Evolutionary conservation across 1,140 invertebrate genomes (phyloP).

Genomic region (Drosophila elegans): DNA sequence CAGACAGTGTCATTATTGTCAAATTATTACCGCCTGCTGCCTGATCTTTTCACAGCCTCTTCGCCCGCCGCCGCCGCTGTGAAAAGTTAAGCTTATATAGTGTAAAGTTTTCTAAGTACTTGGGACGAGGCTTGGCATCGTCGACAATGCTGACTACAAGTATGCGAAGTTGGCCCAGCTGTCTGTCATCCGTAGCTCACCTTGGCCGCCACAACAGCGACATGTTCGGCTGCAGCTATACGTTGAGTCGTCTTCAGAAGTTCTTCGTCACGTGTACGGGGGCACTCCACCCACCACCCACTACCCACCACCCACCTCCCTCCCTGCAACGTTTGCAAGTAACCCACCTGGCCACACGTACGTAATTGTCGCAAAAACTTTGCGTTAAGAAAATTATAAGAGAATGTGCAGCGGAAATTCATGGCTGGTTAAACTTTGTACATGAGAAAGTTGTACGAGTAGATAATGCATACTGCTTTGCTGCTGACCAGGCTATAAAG

Average conservation of each 20-base stretch:
- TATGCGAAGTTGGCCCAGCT: conserved; percentile 31
- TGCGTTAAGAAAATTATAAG: conserved; percentile 69
- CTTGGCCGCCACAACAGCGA: conserved; percentile 58
- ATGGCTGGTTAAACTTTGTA: conserved; percentile 57
- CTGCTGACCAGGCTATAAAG: conserved; percentile 46
- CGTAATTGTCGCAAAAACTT: conserved; percentile 76
- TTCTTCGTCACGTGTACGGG: conserved; percentile 31
- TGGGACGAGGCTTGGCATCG: conserved; percentile 41
- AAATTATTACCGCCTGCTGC: conserved; percentile 65
- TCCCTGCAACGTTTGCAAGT: too few relatives aligned
- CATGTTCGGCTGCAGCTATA: conserved; percentile 66
- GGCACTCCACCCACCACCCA: not conserved
- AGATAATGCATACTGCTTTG: conserved; percentile 49
- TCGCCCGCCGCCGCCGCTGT: not conserved
- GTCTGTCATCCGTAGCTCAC: conserved; percentile 63
- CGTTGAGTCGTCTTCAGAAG: conserved; percentile 26
- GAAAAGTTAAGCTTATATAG: conserved; percentile 70
- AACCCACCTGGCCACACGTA: conserved; percentile 52
- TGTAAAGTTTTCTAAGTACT: conserved; percentile 74
- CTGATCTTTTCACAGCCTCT: not conserved
- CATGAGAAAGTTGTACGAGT: conserved; percentile 52
- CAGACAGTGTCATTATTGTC: conserved; percentile 70
- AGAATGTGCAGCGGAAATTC: conserved; percentile 64
- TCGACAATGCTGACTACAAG: conserved; percentile 30
- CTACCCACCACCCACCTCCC: too few relatives aligned